Conservation (phyloP, 2,113 vertebrate species). For the Cyprinodon brontotheroides region DNA sequence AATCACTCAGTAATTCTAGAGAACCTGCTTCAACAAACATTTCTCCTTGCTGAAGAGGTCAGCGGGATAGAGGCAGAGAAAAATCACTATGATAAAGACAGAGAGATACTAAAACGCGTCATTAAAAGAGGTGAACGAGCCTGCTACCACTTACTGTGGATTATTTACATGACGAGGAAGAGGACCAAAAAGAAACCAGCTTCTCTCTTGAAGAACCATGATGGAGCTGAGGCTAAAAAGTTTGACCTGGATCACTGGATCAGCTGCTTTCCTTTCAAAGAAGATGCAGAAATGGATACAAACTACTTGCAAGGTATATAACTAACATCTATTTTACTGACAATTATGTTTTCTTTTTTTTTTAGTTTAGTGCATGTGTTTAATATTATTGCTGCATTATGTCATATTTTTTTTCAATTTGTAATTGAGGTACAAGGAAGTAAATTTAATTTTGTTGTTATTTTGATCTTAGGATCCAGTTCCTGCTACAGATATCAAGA, state of each 20-base stretch:
- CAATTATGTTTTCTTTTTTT: too few species aligned
- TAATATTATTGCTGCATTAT: too few species aligned
- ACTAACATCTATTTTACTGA: too few species aligned
- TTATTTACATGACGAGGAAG: constrained; percentile 18
- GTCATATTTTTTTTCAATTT: too few species aligned
- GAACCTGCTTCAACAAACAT: neutral
- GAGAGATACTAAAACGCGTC: constrained; percentile 24
- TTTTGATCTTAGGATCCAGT: constrained; percentile 17
- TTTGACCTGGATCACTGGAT: constrained; percentile 26
- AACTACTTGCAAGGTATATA: neutral
- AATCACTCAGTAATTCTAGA: constrained; percentile 30
- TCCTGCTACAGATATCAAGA: constrained; percentile 10
- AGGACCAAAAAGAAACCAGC: neutral
- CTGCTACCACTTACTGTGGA: constrained; percentile 30
- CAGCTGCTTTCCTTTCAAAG: constrained; percentile 27
- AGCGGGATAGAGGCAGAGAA: constrained; percentile 10
- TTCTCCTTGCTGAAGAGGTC: constrained; percentile 19
- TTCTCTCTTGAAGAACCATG: neutral
- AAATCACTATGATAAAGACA: neutral
- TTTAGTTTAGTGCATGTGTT: too few species aligned
- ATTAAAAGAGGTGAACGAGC: constrained; percentile 5
- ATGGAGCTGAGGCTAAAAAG: neutral
- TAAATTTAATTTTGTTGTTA: neutral
- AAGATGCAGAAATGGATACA: neutral
- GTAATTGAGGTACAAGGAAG: neutral